Conservation (phyloP, 2,888 invertebrate genomes). For the Pristionchus arcanus region DNA sequence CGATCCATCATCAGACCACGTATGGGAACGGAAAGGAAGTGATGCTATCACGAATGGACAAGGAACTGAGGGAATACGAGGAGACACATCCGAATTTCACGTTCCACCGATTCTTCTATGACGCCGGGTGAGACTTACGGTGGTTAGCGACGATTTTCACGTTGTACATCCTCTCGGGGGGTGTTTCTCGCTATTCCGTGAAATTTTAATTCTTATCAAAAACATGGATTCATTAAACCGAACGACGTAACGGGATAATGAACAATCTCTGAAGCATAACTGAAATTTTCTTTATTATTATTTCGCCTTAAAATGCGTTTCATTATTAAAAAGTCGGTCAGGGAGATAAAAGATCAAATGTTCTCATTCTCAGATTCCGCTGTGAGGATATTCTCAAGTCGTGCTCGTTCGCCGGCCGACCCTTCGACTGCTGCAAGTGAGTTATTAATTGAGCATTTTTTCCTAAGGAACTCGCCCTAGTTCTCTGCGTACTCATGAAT, state of each 20-base stretch:
- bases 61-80: conserved; percentile 57
- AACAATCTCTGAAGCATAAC: background rate
- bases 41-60: conserved; percentile 52
- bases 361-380: conserved; percentile 24
- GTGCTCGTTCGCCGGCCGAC: conserved; percentile 42
- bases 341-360: background rate
- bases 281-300: background rate
- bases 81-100: conserved; percentile 64
- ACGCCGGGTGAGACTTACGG: conserved; percentile 61
- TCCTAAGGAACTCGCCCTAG: too few species aligned
- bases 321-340: too few species aligned
- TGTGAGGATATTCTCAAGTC: conserved; percentile 45
- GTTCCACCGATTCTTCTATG: conserved; percentile 67
- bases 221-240: background rate
- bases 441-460: too few species aligned
- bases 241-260: background rate
- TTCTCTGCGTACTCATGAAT: too few species aligned
- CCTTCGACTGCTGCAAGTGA: conserved; percentile 53
- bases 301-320: too few species aligned
- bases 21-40: conserved; percentile 34
- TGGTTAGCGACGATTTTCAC: conserved; percentile 2
- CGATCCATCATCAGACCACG: conserved; percentile 8
- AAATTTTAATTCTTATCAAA: too few species aligned
- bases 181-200: too few species aligned
- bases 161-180: too few species aligned